These are phyloP conservation scores for Brachylomia viminalis DNA, from an alignment of 2,888 invertebrate species.

Conservation along the genomic window DNA sequence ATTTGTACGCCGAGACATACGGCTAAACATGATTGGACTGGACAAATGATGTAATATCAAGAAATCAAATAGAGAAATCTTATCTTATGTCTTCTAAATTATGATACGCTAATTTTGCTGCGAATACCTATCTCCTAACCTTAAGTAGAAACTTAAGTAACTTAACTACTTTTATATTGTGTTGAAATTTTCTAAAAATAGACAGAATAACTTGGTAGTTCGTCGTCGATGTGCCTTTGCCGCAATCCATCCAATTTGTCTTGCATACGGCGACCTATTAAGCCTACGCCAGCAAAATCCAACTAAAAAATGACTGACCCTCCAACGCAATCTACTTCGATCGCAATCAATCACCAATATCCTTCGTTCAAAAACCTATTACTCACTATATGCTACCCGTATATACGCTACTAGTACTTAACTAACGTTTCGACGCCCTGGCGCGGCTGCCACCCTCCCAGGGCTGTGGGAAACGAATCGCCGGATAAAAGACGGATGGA, in stretches of 20 bases:
- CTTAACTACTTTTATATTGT: too few relatives aligned
- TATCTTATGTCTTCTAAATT: too few relatives aligned
- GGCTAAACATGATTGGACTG: too few relatives aligned
- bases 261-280: constrained; percentile 25
- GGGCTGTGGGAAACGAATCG: constrained; percentile 76
- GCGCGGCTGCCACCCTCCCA: constrained; percentile 63
- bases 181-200: too few relatives aligned
- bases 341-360: constrained; percentile 68
- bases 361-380: constrained; percentile 65
- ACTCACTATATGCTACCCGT: constrained; percentile 50
- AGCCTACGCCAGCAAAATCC: constrained; percentile 26
- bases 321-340: constrained; percentile 53
- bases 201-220: too few relatives aligned
- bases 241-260: constrained; percentile 12
- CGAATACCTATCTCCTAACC: too few relatives aligned
- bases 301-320: constrained; percentile 56
- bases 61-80: too few relatives aligned
- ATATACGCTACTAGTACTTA: constrained; percentile 58
- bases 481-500: constrained; percentile 87
- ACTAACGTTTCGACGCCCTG: constrained; percentile 74
- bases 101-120: too few relatives aligned
- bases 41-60: too few relatives aligned
- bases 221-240: too few relatives aligned
- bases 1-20: too few relatives aligned
- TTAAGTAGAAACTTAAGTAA: too few relatives aligned